phyloP scores from a whole-genome alignment of 1,140 invertebrate genomes.

The Lordiphosa stackelbergi region DNA sequence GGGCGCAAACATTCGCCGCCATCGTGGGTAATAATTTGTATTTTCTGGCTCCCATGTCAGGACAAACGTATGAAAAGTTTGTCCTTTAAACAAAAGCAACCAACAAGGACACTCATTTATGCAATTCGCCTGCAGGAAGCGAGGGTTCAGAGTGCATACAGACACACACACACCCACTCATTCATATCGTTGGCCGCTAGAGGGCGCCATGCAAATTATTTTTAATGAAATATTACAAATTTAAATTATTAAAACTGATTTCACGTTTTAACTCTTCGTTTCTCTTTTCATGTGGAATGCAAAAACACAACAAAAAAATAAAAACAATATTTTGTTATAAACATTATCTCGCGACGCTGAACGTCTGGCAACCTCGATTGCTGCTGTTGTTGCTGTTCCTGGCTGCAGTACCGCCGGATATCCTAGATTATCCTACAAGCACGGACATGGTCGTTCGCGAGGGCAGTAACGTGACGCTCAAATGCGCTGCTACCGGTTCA shows the following conservation, averaged over 20 bases:
- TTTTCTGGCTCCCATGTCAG: constrained; percentile 28
- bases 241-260: constrained; percentile 51
- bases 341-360: constrained; percentile 59
- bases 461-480: constrained; percentile 89
- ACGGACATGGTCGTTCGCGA: constrained; percentile 92
- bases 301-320: constrained; percentile 1
- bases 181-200: constrained; percentile 3
- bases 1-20: constrained; percentile 37
- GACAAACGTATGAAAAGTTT: constrained; percentile 63
- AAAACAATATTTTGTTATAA: constrained; percentile 43
- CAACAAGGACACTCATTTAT: constrained; percentile 28
- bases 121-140: constrained; percentile 9
- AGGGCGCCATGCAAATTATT: constrained; percentile 45
- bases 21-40: constrained; percentile 49
- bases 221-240: constrained; percentile 51
- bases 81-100: constrained; percentile 61
- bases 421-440: constrained; percentile 90
- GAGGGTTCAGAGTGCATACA: constrained; percentile 18
- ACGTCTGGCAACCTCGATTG: constrained; percentile 63
- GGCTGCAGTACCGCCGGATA: constrained; percentile 90
- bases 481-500: constrained; percentile 90
- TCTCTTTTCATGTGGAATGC: constrained; percentile 32
- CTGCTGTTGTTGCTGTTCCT: constrained; percentile 25
- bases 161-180: neutral
- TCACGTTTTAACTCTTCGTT: constrained; percentile 7